Evolutionary conservation across 2,888 invertebrate genomes (phyloP).

Genomic region (Ptychoptera albimana): DNA sequence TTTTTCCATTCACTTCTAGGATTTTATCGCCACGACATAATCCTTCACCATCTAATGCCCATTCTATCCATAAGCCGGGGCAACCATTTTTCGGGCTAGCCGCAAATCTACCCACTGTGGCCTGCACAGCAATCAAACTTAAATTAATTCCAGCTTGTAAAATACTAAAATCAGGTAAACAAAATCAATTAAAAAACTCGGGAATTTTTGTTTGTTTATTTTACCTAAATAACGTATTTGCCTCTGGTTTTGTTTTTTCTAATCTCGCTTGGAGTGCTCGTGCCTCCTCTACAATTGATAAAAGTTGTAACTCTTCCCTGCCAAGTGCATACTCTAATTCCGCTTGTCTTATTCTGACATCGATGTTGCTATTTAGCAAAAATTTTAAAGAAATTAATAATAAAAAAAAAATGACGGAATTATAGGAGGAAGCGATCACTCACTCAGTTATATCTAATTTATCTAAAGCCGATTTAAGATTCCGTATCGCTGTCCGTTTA

Average conservation of each 20-base stretch:
- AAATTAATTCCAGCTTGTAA: constrained; percentile 31
- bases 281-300: constrained; percentile 71
- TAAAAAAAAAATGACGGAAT: constrained; percentile 3
- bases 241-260: constrained; percentile 46
- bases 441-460: constrained; percentile 78
- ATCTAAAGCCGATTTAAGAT: constrained; percentile 62
- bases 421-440: constrained; percentile 26
- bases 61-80: constrained; percentile 57
- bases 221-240: constrained; percentile 42
- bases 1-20: constrained; percentile 66
- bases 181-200: neutral
- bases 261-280: constrained; percentile 61
- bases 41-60: constrained; percentile 64
- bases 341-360: constrained; percentile 76
- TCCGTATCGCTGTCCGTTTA: constrained; percentile 62
- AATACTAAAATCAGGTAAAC: constrained; percentile 14
- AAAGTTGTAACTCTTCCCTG: constrained; percentile 70
- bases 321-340: constrained; percentile 80
- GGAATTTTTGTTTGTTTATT: constrained; percentile 1
- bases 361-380: constrained; percentile 54
- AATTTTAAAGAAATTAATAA: neutral
- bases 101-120: constrained; percentile 54
- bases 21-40: constrained; percentile 59
- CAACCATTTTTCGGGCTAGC: constrained; percentile 48
- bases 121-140: constrained; percentile 49